Evolutionary conservation across 2,797 vertebrate species (phyloP).

Genomic region (Danio kyathit): DNA sequence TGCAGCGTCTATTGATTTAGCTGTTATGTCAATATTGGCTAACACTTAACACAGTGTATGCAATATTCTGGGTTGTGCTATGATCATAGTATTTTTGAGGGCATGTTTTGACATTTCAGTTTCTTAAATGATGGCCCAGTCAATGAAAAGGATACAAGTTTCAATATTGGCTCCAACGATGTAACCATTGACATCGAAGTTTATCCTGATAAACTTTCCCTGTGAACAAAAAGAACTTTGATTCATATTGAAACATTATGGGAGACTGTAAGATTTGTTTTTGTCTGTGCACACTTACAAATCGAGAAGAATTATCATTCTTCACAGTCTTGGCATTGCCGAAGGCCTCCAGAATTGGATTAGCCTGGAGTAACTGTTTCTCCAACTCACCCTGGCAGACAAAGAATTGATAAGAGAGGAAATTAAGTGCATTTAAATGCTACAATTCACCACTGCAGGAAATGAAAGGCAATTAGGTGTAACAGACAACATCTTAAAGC

Average conservation of each 20-base stretch:
- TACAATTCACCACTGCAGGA: background rate
- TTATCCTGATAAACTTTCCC: conserved; percentile 86
- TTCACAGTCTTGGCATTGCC: conserved; percentile 98
- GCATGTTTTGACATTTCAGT: background rate
- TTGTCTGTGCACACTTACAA: conserved; percentile 82
- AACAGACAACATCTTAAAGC: conserved; percentile 9
- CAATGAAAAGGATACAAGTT: conserved; percentile 91
- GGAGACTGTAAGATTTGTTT: background rate
- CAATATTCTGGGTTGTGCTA: too few relatives aligned
- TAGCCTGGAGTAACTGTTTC: conserved; percentile 96
- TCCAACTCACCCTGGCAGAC: conserved; percentile 91
- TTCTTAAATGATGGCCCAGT: background rate
- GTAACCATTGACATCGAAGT: conserved; percentile 92
- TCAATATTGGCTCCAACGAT: conserved; percentile 99
- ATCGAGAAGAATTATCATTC: conserved; percentile 98
- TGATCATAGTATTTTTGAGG: too few relatives aligned
- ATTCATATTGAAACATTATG: background rate
- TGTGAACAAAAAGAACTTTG: conserved; percentile 48
- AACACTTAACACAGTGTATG: too few relatives aligned
- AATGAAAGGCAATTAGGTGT: background rate
- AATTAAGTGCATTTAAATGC: background rate
- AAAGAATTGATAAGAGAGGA: background rate
- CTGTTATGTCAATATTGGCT: too few relatives aligned
- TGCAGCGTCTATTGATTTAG: too few relatives aligned
- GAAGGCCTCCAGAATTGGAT: conserved; percentile 97